Percentiles rank a stretch among this genome's conserved stretches.
Conservation (phyloP, 2,113 vertebrate genomes). For the Cephalopterus ornatus region DNA sequence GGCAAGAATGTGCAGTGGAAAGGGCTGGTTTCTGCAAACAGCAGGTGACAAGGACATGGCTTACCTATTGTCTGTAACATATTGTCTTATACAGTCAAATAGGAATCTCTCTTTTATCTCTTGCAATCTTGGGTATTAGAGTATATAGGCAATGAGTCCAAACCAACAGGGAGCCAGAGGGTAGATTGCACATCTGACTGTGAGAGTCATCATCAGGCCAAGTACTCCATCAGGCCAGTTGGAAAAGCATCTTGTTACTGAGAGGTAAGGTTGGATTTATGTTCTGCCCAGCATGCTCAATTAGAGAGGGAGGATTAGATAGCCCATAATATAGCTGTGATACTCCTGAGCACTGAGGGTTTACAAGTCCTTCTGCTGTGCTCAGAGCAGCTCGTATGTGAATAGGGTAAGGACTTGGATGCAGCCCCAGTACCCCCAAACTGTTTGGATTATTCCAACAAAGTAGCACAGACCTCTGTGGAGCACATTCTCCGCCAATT, state of each 20-base stretch:
- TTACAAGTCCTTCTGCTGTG: background rate
- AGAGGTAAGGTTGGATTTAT: conserved; percentile 47
- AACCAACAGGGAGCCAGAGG: background rate
- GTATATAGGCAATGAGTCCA: background rate
- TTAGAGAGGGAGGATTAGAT: conserved; percentile 1
- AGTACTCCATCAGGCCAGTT: conserved; percentile 19
- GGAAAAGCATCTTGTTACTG: conserved; percentile 43
- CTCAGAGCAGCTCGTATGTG: background rate
- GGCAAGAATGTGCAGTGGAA: background rate
- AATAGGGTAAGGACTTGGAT: background rate
- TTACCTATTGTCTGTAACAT: background rate
- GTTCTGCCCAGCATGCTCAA: background rate
- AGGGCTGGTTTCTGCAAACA: background rate
- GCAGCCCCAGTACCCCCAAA: background rate
- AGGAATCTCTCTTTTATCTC: background rate
- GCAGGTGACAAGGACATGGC: background rate
- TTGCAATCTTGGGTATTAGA: background rate
- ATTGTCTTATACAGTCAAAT: background rate
- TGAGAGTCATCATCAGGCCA: conserved; percentile 26
- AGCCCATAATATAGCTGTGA: background rate
- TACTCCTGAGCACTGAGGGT: background rate
- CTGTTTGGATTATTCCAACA: background rate
- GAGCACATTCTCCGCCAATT: background rate
- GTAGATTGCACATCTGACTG: conserved; percentile 38
- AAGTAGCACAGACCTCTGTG: background rate